Evolutionary conservation across 2,888 invertebrate genomes (phyloP).

Genomic region (Trissolcus japonicus): DNA sequence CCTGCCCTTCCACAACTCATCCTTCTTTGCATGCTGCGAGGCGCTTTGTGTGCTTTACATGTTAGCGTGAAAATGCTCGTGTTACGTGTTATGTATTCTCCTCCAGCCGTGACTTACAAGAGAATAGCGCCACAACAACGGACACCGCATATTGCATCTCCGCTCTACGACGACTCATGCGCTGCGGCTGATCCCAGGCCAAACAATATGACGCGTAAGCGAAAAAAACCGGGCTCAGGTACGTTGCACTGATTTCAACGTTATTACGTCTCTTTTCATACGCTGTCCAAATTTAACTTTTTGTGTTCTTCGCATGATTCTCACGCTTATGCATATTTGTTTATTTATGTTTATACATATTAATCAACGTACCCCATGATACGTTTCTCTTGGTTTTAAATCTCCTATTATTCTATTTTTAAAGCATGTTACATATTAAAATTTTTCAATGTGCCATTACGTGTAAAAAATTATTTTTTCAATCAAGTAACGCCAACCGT

Average conservation of each 20-base stretch:
- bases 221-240: constrained; percentile 86
- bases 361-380: too few species aligned
- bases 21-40: constrained; percentile 56
- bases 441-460: too few species aligned
- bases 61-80: constrained; percentile 58
- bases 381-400: too few species aligned
- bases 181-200: constrained; percentile 53
- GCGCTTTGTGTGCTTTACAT: constrained; percentile 61
- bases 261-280: constrained; percentile 13
- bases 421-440: too few species aligned
- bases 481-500: too few species aligned
- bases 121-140: constrained; percentile 77
- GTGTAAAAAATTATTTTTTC: too few species aligned
- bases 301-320: constrained; percentile 11
- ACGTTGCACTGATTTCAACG: constrained; percentile 67
- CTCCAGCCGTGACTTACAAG: constrained; percentile 91
- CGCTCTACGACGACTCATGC: constrained; percentile 55
- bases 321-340: constrained; percentile 7
- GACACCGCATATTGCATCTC: constrained; percentile 62
- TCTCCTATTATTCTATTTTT: too few species aligned
- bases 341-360: constrained; percentile 18
- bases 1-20: constrained; percentile 29
- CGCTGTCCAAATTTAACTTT: neutral
- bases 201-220: constrained; percentile 79
- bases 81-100: constrained; percentile 67